Conservation (phyloP, 1,140 invertebrate genomes). For the Lethrus apterus region DNA sequence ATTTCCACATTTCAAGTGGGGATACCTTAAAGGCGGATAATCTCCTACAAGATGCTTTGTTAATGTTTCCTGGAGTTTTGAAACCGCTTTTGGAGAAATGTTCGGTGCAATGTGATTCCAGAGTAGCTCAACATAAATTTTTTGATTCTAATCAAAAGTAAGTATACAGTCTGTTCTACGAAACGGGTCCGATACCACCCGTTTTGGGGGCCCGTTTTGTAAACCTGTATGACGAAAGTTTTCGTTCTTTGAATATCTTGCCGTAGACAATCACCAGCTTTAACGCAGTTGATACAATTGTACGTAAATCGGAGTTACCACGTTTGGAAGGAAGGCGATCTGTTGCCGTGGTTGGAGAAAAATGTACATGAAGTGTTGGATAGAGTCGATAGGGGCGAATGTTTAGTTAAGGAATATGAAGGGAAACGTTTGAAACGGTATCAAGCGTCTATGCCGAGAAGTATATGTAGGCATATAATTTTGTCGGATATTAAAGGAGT, state of each 20-base stretch:
- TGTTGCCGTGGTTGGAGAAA: conserved; percentile 71
- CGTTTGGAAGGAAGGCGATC: conserved; percentile 70
- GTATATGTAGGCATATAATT: conserved; percentile 71
- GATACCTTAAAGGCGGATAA: conserved; percentile 49
- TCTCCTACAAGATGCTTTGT: conserved; percentile 64
- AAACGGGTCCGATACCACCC: too few species aligned
- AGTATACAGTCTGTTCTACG: neutral
- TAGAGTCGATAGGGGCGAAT: conserved; percentile 56
- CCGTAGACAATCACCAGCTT: conserved; percentile 56
- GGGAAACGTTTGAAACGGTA: conserved; percentile 56
- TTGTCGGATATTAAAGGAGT: conserved; percentile 73
- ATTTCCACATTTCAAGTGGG: conserved; percentile 49
- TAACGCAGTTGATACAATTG: conserved; percentile 64
- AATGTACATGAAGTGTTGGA: conserved; percentile 61
- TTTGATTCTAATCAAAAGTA: conserved; percentile 35
- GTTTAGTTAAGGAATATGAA: conserved; percentile 55
- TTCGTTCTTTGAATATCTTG: conserved; percentile 26
- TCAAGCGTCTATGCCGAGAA: conserved; percentile 57
- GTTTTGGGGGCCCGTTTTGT: too few species aligned
- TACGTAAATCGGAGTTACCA: conserved; percentile 67
- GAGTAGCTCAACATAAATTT: conserved; percentile 50
- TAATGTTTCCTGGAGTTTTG: conserved; percentile 78
- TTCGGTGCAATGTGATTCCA: conserved; percentile 59
- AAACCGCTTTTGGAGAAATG: conserved; percentile 70
- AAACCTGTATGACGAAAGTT: neutral